Evolutionary conservation across 2,113 vertebrate genomes (phyloP), one percentile per base, ranked within the genome.

Genomic region (Ondatra zibethicus): DNA sequence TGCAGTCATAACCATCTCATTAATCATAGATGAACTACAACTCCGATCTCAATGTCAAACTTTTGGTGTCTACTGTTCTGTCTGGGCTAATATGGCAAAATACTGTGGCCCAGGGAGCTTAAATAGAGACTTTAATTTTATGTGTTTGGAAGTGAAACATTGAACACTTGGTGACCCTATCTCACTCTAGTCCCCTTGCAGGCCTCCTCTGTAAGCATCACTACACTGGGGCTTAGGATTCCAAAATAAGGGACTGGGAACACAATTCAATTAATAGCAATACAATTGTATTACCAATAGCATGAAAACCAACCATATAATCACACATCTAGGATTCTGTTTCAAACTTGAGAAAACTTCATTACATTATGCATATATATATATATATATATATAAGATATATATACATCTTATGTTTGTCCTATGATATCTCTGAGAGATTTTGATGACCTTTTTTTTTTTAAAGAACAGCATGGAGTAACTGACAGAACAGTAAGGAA

Each of bases 401-500:
- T 33, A 5, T 27, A 55, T 65, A 33, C 25, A 61, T 66, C 88
- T 91, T 81, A 77, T 39, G 36, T 92, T 86, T 92, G 90, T 89
- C 75, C 7, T 42, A 9, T 52, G 55, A 68, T 63, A 25, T 87
- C 45, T 88, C 36, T 76, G 39, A 96, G n/a, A 84, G 5, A 7
- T 96, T 88, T 72, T 77, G 85, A 93, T 78, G 42, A 76, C 91
- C 33, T 65, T 47, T 58, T 91, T 95, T 58, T 29, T 36, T 33
- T 78, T 50, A 9, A 19, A 81, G 25, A 97, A 65, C 65, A 27
- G 65, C 45, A 61, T 66, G 75, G 58, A 77, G 39, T 73, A 92
- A 93, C 7, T 81, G 39, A 78, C 42, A 96, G 89, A 78, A 81
- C 93, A 77, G 31, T 19, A 75, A 93, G 47, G 36, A 94, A 86